Conservation (phyloP, 2,888 invertebrate genomes). For the Volucella inflata region DNA sequence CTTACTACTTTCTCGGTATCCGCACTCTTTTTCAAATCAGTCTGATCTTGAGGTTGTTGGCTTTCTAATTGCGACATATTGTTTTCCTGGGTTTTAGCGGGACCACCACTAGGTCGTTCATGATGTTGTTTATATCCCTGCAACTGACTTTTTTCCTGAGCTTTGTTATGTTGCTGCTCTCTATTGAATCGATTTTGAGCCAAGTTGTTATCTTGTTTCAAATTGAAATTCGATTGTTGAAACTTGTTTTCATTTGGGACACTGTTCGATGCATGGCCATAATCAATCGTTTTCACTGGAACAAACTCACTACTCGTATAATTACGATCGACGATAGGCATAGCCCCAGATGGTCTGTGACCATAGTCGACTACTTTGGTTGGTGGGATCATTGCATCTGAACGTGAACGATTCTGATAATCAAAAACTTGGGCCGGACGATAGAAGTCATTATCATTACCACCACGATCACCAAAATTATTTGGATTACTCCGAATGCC, state of each 20-base stretch:
- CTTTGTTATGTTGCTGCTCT: conserved; percentile 1
- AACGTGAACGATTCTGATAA: conserved; percentile 87
- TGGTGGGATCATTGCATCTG: conserved; percentile 84
- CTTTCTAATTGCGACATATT: too few species aligned
- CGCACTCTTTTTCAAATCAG: too few species aligned
- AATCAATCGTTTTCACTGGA: conserved; percentile 89
- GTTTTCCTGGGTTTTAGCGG: too few species aligned
- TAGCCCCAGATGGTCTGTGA: conserved; percentile 85
- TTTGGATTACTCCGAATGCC: conserved; percentile 69
- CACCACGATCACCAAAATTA: conserved; percentile 73
- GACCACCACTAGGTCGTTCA: too few species aligned
- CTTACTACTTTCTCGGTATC: too few species aligned
- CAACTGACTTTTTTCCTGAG: background rate
- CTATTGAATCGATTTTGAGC: conserved; percentile 2
- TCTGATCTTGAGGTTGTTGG: too few species aligned
- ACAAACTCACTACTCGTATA: conserved; percentile 85
- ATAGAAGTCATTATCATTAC: conserved; percentile 83
- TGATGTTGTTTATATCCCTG: too few species aligned
- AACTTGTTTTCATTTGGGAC: conserved; percentile 65
- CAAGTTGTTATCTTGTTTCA: background rate
- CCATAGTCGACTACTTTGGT: conserved; percentile 89
- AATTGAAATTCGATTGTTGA: conserved; percentile 24
- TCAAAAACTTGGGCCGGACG: conserved; percentile 88
- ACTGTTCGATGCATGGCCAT: conserved; percentile 85
- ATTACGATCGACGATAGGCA: conserved; percentile 50